phyloP scores from a whole-genome alignment of 2,797 vertebrate genomes.

The Florisuga fusca region DNA sequence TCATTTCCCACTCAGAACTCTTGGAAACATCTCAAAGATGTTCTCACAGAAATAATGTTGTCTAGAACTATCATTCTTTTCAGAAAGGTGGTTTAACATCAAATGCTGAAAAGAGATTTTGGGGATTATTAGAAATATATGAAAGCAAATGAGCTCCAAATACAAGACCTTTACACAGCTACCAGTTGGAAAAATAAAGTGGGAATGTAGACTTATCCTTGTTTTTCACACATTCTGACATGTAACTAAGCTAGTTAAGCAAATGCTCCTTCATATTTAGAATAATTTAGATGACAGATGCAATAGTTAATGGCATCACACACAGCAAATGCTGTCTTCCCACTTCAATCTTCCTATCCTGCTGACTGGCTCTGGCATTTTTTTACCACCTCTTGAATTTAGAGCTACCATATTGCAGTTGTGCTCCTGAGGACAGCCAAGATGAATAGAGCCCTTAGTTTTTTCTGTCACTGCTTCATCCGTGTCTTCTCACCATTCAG shows the following conservation, averaged over 20 bases:
- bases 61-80: neutral
- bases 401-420: neutral
- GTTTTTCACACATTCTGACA: neutral
- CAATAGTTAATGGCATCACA: neutral
- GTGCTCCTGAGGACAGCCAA: neutral
- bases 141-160: neutral
- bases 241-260: neutral
- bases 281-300: neutral
- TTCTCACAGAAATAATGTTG: neutral
- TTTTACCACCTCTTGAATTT: neutral
- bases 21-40: neutral
- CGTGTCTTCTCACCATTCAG: neutral
- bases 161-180: neutral
- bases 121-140: neutral
- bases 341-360: neutral
- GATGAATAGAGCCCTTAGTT: neutral
- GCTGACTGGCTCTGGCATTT: neutral
- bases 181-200: neutral
- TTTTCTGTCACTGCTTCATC: neutral
- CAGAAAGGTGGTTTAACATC: neutral
- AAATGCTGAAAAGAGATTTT: neutral
- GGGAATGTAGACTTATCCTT: neutral
- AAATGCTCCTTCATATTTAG: neutral
- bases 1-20: neutral
- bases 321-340: neutral